phyloP scores from a whole-genome alignment of 2,113 vertebrate genomes.

The Peromyscus polionotus region DNA sequence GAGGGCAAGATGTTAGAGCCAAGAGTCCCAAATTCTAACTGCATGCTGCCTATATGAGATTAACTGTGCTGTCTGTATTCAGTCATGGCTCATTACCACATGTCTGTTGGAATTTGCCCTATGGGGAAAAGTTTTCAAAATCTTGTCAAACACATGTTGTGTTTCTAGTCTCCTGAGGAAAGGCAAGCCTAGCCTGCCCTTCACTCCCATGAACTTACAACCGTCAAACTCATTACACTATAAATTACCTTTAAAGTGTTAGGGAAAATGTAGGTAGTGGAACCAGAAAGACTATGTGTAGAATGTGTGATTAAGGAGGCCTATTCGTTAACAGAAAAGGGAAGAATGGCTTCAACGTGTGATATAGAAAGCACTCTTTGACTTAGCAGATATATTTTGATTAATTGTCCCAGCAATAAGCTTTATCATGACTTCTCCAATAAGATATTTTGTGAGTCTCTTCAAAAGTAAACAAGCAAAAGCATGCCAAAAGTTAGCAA shows the following conservation, averaged over 20 bases:
- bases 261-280: background rate
- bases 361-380: background rate
- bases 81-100: constrained; percentile 64
- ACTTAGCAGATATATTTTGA: constrained; percentile 49
- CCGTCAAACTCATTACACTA: background rate
- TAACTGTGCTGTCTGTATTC: constrained; percentile 20
- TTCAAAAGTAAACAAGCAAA: constrained; percentile 63
- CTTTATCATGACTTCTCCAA: constrained; percentile 47
- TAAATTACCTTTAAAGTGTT: constrained; percentile 44
- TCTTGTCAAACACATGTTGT: constrained; percentile 35
- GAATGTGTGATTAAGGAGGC: constrained; percentile 16
- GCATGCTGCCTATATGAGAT: background rate
- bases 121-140: constrained; percentile 13
- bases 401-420: constrained; percentile 41
- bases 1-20: background rate
- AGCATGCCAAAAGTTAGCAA: constrained; percentile 34
- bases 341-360: constrained; percentile 17
- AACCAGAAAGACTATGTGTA: background rate
- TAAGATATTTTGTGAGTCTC: constrained; percentile 55
- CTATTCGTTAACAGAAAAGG: background rate
- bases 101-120: constrained; percentile 1
- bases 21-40: background rate
- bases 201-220: constrained; percentile 1
- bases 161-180: constrained; percentile 49
- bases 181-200: background rate